phyloP scores from a whole-genome alignment of 2,113 vertebrate genomes.

The Seriola quinqueradiata region DNA sequence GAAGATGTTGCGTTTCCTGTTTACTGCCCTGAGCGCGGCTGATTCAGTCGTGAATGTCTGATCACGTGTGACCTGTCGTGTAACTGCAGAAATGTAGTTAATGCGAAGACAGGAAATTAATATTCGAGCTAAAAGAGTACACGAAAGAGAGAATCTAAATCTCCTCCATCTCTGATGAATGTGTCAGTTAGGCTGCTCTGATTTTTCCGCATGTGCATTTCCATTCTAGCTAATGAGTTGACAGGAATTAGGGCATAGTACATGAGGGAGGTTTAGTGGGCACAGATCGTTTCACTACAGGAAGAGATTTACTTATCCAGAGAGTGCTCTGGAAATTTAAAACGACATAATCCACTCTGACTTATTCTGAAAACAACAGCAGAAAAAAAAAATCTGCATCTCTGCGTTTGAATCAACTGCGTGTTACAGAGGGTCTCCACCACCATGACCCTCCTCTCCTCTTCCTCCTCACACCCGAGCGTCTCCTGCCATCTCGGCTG shows the following conservation, averaged over 20 bases:
- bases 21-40: neutral
- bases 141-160: neutral
- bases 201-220: slow-evolving; percentile 53
- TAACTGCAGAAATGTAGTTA: neutral
- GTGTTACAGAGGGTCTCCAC: slow-evolving; percentile 14
- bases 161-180: slow-evolving; percentile 38
- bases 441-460: slow-evolving; percentile 10
- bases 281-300: slow-evolving; percentile 57
- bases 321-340: slow-evolving; percentile 31
- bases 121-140: neutral
- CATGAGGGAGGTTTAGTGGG: slow-evolving; percentile 56
- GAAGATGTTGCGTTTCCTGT: neutral
- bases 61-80: neutral
- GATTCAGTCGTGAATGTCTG: neutral
- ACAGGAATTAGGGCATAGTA: slow-evolving; percentile 69
- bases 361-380: slow-evolving; percentile 45
- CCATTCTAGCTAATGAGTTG: slow-evolving; percentile 66
- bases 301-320: slow-evolving; percentile 61
- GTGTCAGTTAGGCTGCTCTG: slow-evolving; percentile 25
- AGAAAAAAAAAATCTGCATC: slow-evolving; percentile 25
- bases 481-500: slow-evolving; percentile 48
- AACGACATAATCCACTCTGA: slow-evolving; percentile 37
- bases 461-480: slow-evolving; percentile 27
- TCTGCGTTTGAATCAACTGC: slow-evolving; percentile 4
- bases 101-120: slow-evolving; percentile 1